Conservation (phyloP, 2,113 vertebrate species). For the Dissostichus mawsoni region DNA sequence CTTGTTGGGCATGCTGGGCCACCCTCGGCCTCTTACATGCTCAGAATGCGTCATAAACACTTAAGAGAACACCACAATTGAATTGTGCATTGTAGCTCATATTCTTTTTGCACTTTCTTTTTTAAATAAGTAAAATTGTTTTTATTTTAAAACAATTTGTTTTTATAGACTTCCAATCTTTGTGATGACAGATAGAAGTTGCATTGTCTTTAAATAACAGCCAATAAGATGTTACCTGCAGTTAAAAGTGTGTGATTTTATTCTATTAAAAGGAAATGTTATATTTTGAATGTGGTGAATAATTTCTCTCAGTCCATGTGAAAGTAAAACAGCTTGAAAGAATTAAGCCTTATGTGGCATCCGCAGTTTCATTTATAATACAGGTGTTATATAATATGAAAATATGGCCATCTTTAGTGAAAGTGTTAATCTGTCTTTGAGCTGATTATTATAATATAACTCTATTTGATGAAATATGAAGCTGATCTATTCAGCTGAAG, state of each 20-base stretch:
- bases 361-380: neutral
- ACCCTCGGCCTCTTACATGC: conserved; percentile 4
- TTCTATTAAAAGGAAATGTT: neutral
- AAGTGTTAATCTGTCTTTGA: conserved; percentile 6
- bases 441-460: conserved; percentile 7
- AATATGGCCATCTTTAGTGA: neutral
- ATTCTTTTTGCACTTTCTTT: neutral
- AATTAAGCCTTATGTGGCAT: neutral
- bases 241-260: conserved; percentile 1
- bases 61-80: neutral
- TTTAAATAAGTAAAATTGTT: neutral
- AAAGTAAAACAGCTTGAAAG: neutral
- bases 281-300: neutral
- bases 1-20: neutral
- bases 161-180: neutral
- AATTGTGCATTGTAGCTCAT: conserved; percentile 6
- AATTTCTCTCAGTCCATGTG: neutral
- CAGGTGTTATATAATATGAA: neutral
- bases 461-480: conserved; percentile 32
- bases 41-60: neutral
- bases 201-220: neutral
- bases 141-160: no score
- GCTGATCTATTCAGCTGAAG: conserved; percentile 23
- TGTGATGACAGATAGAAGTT: neutral
- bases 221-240: conserved; percentile 9